Evolutionary conservation across 2,888 invertebrate genomes (phyloP).

Genomic region (Proisotoma minuta): DNA sequence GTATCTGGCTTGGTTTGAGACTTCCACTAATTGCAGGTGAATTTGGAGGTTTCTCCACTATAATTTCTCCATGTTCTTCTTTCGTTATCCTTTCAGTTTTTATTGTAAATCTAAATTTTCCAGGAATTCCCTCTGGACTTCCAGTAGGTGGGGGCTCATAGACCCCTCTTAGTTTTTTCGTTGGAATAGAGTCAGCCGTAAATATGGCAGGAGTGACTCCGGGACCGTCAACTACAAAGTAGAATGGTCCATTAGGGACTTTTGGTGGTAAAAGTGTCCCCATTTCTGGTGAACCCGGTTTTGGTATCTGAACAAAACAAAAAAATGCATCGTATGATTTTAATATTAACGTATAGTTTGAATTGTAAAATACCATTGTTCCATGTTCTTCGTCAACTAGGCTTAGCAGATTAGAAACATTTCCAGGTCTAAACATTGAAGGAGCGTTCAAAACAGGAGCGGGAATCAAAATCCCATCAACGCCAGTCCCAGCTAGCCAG

Average conservation of each 20-base stretch:
- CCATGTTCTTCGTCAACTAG: background rate
- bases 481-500: background rate
- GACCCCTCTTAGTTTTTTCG: background rate
- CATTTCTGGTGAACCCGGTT: background rate
- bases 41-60: background rate
- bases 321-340: no score
- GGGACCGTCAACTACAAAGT: background rate
- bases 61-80: background rate
- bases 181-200: background rate
- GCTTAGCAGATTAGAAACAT: background rate
- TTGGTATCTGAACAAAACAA: background rate
- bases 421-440: background rate
- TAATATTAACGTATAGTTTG: background rate
- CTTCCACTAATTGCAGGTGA: background rate
- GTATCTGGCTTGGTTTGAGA: background rate
- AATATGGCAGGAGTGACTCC: background rate
- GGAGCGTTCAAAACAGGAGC: background rate
- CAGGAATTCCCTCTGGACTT: background rate
- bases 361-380: background rate
- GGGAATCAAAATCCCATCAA: background rate
- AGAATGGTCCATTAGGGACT: background rate
- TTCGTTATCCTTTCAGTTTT: background rate
- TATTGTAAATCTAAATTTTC: background rate
- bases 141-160: background rate
- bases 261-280: background rate